Evolutionary conservation across 2,113 vertebrate species (phyloP), one percentile per base, ranked within the genome.

Genomic region (Sterrhoptilus dennistouni): DNA sequence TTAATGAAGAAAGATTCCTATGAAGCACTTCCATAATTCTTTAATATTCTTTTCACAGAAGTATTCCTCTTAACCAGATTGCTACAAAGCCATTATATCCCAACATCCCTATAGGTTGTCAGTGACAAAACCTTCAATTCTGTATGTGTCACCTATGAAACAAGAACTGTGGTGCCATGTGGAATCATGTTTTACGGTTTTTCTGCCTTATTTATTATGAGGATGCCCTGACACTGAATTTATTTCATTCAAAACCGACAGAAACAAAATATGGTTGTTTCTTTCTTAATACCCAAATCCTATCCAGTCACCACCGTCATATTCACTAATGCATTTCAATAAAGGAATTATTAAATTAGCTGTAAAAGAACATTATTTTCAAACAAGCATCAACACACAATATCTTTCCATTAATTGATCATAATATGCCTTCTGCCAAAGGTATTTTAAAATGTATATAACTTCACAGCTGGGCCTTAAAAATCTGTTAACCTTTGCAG

Each of bases 401-500:
- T 40, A 72, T 50, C 25, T 60, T 70, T 57, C 87, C 21, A 54
- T 63, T 57, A 64, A 83, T 56, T 0, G 0, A 74, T 45, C 17
- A 74, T 54, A 79, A 52, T 4, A 50, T 12, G 33, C 27, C 45
- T 92, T 93, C 61, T 89, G 22, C n/a, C 63, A 92, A 44, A 86
- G 60, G 63, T 66, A 90, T 52, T 95, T 93, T 49, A 95, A 86
- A 91, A 89, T 3, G 8, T 18, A 86, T 31, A 49, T 27, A 90
- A 44, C 47, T 66, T 89, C 65, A 86, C 63, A 87, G 69, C 31
- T 85, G 56, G 27, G 12, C 86, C 90, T 95, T 95, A 93, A 90
- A 96, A 95, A 86, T 61, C 64, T 42, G 5, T 97, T 97, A 96
- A 96, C 93, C 96, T 95, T 70, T 92, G 83, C 31, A 82, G 89